phyloP scores from a whole-genome alignment of 2,113 vertebrate genomes.

The Crotalus helleri region DNA sequence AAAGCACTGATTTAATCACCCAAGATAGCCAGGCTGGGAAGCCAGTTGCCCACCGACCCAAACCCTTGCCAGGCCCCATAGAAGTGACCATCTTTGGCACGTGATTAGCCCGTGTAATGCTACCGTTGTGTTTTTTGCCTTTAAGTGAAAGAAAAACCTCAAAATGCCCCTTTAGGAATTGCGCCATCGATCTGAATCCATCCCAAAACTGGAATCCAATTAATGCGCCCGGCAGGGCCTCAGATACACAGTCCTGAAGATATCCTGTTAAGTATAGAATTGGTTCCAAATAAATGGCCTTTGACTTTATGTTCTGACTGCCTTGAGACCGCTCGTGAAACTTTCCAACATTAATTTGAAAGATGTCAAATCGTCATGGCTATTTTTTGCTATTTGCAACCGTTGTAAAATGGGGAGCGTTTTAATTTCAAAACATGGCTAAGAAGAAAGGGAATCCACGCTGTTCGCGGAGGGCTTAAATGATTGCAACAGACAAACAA shows the following conservation, averaged over 20 bases:
- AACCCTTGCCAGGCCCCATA: background rate
- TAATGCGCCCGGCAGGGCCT: too few relatives aligned
- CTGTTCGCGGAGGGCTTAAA: too few relatives aligned
- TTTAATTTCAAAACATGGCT: background rate
- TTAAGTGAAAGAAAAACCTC: background rate
- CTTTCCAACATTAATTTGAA: background rate
- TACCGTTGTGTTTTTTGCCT: background rate
- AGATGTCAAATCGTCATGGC: background rate
- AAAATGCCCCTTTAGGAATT: background rate
- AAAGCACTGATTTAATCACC: background rate
- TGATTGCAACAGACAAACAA: background rate
- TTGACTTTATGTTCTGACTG: background rate
- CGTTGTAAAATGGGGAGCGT: background rate
- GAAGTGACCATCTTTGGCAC: background rate
- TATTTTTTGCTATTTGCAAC: background rate
- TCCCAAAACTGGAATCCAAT: background rate
- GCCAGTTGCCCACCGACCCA: background rate
- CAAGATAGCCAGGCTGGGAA: background rate
- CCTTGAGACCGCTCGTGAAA: background rate
- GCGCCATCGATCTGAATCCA: background rate
- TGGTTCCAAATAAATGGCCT: background rate
- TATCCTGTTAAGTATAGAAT: background rate
- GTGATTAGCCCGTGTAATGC: background rate
- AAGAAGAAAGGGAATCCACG: background rate
- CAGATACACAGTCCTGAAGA: too few relatives aligned